phyloP scores from a whole-genome alignment of 2,797 vertebrate genomes.

The Lithobates pipiens region DNA sequence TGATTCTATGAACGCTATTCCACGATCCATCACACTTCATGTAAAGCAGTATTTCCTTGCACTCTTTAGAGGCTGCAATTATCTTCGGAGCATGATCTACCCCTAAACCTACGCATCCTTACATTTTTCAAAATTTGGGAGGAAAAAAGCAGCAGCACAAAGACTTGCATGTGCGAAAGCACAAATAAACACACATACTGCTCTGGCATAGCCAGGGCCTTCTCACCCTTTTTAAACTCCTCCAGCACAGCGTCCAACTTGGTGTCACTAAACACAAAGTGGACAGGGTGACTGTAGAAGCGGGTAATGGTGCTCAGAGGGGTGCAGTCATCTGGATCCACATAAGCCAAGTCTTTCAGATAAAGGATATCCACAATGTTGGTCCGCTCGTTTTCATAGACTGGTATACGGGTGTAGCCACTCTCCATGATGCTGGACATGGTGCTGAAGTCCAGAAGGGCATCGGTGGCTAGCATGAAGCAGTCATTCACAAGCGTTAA shows the following conservation, averaged over 20 bases:
- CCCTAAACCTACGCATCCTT: not conserved
- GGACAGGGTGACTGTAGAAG: slow-evolving; percentile 92
- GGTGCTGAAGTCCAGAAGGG: slow-evolving; percentile 86
- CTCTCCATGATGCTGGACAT: slow-evolving; percentile 95
- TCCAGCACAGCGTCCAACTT: slow-evolving; percentile 92
- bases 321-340: slow-evolving; percentile 89
- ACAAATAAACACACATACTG: not conserved
- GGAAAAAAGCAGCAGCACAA: not conserved
- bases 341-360: slow-evolving; percentile 88
- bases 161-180: not conserved
- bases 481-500: slow-evolving; percentile 89
- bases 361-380: slow-evolving; percentile 93
- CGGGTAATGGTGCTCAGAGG: slow-evolving; percentile 92
- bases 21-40: not conserved
- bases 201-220: not conserved
- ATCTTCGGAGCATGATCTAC: not conserved
- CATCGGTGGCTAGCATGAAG: slow-evolving; percentile 87
- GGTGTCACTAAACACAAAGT: slow-evolving; percentile 94
- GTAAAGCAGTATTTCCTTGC: not conserved
- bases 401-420: slow-evolving; percentile 88
- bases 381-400: slow-evolving; percentile 92
- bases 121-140: not conserved
- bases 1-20: slow-evolving; percentile 8
- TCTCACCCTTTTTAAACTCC: slow-evolving; percentile 85
- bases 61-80: not conserved